A percentile compares a stretch with the other conserved stretches of the same genome.
Conservation (phyloP, 30 jellyfish, hydroid and myxozoan genomes). For the Catostylus mosaicus region DNA sequence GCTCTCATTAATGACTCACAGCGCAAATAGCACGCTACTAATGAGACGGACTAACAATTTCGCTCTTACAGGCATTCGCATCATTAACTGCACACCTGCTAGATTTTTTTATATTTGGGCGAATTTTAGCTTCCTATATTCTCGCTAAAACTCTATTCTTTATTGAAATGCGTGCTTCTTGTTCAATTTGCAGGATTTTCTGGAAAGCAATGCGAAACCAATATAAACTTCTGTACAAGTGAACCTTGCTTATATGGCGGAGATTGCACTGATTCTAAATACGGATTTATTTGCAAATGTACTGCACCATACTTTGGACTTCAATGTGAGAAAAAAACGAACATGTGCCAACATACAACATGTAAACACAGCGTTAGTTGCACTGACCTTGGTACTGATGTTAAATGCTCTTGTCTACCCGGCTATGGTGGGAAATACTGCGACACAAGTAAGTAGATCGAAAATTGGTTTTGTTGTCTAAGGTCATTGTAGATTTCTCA, state of each 20-base stretch:
- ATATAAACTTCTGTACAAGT: slow-evolving; percentile 72
- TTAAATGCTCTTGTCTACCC: slow-evolving; percentile 86
- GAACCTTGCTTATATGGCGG: slow-evolving; percentile 89
- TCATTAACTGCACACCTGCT: too few relatives aligned
- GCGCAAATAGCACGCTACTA: too few relatives aligned
- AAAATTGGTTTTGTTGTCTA: too few relatives aligned
- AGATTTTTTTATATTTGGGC: too few relatives aligned
- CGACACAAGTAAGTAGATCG: slow-evolving; percentile 71
- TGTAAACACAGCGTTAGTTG: slow-evolving; percentile 92
- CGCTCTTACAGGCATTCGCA: too few relatives aligned
- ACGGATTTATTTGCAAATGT: slow-evolving; percentile 84
- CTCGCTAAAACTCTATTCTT: too few relatives aligned
- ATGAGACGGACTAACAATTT: too few relatives aligned
- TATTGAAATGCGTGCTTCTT: too few relatives aligned
- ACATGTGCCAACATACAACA: slow-evolving; percentile 88
- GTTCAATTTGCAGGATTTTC: slow-evolving; percentile 72
- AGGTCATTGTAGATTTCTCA: too few relatives aligned
- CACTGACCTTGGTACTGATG: slow-evolving; percentile 74
- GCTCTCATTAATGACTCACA: too few relatives aligned
- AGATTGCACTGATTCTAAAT: slow-evolving; percentile 66
- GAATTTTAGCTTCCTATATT: too few relatives aligned
- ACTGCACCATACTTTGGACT: slow-evolving; percentile 73
- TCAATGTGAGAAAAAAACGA: slow-evolving; percentile 64
- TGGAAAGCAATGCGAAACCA: slow-evolving; percentile 85
- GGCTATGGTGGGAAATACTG: slow-evolving; percentile 93